Evolutionary conservation across 2,797 vertebrate genomes (phyloP).

Genomic region (Rhadinocentrus ornatus): DNA sequence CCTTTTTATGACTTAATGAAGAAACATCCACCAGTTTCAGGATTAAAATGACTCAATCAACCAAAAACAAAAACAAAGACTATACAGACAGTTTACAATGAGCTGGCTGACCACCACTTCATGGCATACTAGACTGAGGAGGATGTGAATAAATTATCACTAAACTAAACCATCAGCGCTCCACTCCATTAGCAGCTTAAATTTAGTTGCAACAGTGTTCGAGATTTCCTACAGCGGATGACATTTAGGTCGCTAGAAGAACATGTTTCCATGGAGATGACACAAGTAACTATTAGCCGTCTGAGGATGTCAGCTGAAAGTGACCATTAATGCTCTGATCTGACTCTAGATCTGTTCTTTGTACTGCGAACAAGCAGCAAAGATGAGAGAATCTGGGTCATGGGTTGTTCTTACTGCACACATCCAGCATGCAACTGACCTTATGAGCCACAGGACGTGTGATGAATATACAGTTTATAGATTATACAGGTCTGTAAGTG

Average conservation of each 20-base stretch:
- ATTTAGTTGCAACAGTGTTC: neutral
- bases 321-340: neutral
- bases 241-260: neutral
- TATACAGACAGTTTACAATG: no score
- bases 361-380: neutral
- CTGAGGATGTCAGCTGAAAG: slow-evolving; percentile 9
- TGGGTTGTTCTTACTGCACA: neutral
- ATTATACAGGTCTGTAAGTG: neutral
- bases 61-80: no score
- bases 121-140: no score
- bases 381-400: neutral
- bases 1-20: no score
- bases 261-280: slow-evolving; percentile 18
- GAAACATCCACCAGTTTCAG: no score
- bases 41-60: no score
- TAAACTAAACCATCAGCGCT: no score
- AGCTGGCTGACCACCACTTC: no score
- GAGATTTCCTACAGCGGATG: neutral
- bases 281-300: neutral
- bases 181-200: neutral
- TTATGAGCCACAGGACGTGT: neutral
- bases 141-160: no score
- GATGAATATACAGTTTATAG: neutral
- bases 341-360: slow-evolving; percentile 8
- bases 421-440: neutral